Evolutionary conservation across 2,888 invertebrate species (phyloP).

Genomic region (Apodemia duryi): DNA sequence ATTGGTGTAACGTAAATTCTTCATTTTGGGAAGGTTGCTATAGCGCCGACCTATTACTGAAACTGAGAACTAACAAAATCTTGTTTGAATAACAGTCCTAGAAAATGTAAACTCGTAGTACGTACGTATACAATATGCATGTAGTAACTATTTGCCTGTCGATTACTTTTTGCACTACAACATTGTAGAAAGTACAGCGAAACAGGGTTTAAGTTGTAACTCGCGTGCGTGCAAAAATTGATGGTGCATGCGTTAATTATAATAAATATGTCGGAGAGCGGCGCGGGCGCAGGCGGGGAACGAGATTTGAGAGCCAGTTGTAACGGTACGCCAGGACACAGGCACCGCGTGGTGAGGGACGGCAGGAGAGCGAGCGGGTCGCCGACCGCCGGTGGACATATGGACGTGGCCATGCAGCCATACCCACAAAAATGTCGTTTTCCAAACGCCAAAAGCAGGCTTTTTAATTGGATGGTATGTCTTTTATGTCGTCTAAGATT

Average conservation of each 20-base stretch:
- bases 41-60: no score
- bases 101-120: no score
- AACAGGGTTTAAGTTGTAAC: not conserved
- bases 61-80: no score
- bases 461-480: not conserved
- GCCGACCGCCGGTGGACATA: not conserved
- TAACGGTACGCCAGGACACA: conserved; percentile 2
- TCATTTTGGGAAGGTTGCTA: no score
- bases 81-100: no score
- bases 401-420: no score
- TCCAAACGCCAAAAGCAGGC: not conserved
- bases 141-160: no score
- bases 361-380: not conserved
- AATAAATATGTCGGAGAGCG: conserved; percentile 9
- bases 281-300: conserved; percentile 11
- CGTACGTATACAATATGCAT: no score
- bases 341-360: not conserved
- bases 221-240: not conserved
- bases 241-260: conserved; percentile 9
- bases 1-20: no score
- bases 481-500: not conserved
- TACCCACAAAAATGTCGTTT: not conserved
- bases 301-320: conserved; percentile 5
- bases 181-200: not conserved
- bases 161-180: not conserved